Base-by-base conservation (phyloP, 2,797 vertebrate species). In the Bryconaethiops microstoma region DNA sequence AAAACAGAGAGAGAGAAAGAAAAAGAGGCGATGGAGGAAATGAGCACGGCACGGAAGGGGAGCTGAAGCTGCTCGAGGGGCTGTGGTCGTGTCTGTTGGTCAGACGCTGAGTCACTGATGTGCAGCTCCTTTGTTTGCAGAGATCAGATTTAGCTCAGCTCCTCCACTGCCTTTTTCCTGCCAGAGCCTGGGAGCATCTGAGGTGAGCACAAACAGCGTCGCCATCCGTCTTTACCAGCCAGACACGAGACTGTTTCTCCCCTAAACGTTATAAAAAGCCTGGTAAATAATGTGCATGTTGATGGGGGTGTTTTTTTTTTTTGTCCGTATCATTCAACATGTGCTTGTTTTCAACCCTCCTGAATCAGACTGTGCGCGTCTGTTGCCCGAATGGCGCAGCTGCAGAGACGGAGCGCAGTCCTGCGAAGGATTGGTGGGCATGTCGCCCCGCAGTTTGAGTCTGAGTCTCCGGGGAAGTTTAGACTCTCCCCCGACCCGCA, bases 351-450 rank as follows among this genome's bases (percentile, higher is more conserved):
- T 77, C 17, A 35, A 23, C 13, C 64, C 62, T 74, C 19, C 25
- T 64, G 72, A 4, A 68, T 25, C 45, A 60, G 64, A 62, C 62
- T 60, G 69, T 67, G 65, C 42, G 62, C 62, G 62, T 73, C 59
- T 84, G 74, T 78, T 84, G 76, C 55, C 60, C 72, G 50, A 78
- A 77, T 86, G 87, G 86, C 83, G 86, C 85, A 87, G 83, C 84
- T 85, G 83, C 79, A 78, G 81, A 78, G 69, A 29, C 29, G 77
- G 60, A 72, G 78, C 55, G 71, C 78, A 40, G 60, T 42, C 45
- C 29, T 29, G 29, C 29, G 73, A n/a, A 48, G 82, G 74, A 81
- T 82, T 83, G 85, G 80, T 84, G 82, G 77, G 67, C 65, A 72
- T 74, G 55, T 80, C 64, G 42, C 63, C 77, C 76, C 79, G 77